Evolutionary conservation across 2,797 vertebrate species (phyloP).

Genomic region (Sarcoramphus papa): DNA sequence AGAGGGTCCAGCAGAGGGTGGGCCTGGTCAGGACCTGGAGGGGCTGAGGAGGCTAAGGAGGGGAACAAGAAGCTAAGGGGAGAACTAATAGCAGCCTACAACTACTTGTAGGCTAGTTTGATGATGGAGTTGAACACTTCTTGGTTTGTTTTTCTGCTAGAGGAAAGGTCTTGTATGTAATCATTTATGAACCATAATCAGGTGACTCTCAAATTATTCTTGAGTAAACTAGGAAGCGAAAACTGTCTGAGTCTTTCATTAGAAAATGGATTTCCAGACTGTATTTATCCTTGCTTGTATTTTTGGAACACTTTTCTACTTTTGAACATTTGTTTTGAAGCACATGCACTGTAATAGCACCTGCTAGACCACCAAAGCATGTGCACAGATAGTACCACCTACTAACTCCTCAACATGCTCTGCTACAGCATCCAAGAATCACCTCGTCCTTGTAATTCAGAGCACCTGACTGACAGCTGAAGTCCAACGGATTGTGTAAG

Average conservation of each 20-base stretch:
- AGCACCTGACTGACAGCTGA: neutral
- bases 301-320: neutral
- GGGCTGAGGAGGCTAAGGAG: neutral
- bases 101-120: neutral
- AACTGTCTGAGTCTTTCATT: fast-evolving
- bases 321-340: neutral
- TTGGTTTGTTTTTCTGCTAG: neutral
- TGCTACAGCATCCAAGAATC: neutral
- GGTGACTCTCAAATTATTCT: neutral
- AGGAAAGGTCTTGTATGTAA: neutral
- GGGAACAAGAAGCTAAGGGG: neutral
- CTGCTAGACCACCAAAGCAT: neutral
- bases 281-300: neutral
- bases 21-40: neutral
- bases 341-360: neutral
- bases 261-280: neutral
- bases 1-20: neutral
- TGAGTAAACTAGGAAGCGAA: neutral
- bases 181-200: neutral
- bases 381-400: neutral
- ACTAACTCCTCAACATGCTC: neutral
- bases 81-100: neutral
- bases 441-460: fast-evolving
- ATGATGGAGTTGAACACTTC: neutral
- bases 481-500: neutral